Evolutionary conservation across 2,888 invertebrate genomes (phyloP).

Genomic region (Xanthia icteritia): DNA sequence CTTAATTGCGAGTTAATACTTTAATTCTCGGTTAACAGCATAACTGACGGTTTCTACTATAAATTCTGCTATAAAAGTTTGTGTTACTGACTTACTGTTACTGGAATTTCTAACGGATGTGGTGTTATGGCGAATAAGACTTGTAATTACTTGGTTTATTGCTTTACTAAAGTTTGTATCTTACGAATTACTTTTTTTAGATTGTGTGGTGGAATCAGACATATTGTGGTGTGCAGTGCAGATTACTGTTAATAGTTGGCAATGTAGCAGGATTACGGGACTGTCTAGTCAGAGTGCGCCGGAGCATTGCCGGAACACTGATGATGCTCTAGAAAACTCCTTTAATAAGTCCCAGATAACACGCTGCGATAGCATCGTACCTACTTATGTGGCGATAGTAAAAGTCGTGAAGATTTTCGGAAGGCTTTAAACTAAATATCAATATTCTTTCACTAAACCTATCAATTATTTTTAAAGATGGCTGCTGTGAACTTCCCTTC

Average conservation of each 20-base stretch:
- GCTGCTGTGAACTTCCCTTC: not conserved
- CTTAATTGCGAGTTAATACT: slow-evolving; percentile 68
- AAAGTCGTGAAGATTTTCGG: not conserved
- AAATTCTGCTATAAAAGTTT: slow-evolving; percentile 19
- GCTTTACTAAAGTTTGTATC: slow-evolving; percentile 13
- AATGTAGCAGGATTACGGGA: not conserved
- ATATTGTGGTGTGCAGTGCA: not conserved
- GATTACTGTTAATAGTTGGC: not conserved
- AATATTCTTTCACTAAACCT: not conserved
- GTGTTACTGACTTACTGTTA: slow-evolving; percentile 38
- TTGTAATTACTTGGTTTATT: slow-evolving; percentile 43
- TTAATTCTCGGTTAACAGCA: slow-evolving; percentile 64
- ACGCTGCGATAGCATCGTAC: too few species aligned
- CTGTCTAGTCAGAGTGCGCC: not conserved
- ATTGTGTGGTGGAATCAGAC: not conserved
- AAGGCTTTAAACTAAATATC: not conserved
- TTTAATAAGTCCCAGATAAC: not conserved
- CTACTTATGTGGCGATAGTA: too few species aligned
- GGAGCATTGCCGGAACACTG: too few species aligned
- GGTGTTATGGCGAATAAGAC: slow-evolving; percentile 21
- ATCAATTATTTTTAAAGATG: not conserved
- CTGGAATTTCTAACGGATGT: slow-evolving; percentile 40
- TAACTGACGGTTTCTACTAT: slow-evolving; percentile 40
- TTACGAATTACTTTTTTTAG: slow-evolving; percentile 9
- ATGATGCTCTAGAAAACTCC: not conserved